Evolutionary conservation across 2,888 invertebrate species (phyloP).

Genomic region (Steinernema carpocapsae): DNA sequence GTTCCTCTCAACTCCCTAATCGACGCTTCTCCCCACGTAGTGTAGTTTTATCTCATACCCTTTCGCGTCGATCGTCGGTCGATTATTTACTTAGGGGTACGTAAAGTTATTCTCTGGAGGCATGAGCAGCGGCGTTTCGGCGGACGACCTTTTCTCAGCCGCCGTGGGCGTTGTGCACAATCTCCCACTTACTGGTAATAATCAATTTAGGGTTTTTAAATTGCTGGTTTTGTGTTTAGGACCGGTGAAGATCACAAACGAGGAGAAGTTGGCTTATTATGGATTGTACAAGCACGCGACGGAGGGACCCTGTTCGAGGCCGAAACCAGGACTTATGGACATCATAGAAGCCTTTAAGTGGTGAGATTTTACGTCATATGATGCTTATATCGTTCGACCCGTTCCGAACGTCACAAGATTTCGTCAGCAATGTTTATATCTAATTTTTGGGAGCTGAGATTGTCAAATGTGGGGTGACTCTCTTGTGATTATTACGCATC

Average conservation of each 20-base stretch:
- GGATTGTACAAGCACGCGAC: constrained; percentile 10
- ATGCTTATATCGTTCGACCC: too few relatives aligned
- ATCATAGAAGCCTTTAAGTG: constrained; percentile 11
- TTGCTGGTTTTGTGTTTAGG: neutral
- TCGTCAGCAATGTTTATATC: too few relatives aligned
- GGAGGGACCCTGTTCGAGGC: neutral
- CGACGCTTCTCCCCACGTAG: too few relatives aligned
- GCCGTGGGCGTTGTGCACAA: constrained; percentile 1
- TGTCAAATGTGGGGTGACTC: too few relatives aligned
- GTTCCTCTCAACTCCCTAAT: too few relatives aligned
- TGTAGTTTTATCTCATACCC: constrained; percentile 4
- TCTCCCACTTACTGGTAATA: neutral
- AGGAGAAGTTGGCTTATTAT: neutral
- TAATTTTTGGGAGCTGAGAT: too few relatives aligned
- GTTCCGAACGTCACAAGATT: too few relatives aligned
- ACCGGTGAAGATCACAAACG: constrained; percentile 4
- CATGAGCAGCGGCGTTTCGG: neutral
- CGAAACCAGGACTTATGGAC: neutral
- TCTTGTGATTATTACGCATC: too few relatives aligned
- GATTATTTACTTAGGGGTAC: too few relatives aligned
- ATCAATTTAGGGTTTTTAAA: neutral
- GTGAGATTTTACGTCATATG: too few relatives aligned
- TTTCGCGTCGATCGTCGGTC: constrained; percentile 14
- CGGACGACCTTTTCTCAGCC: neutral
- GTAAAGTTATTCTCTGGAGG: neutral